Evolutionary conservation across 2,797 vertebrate genomes (phyloP).

Genomic region (Catamblyrhynchus diadema): DNA sequence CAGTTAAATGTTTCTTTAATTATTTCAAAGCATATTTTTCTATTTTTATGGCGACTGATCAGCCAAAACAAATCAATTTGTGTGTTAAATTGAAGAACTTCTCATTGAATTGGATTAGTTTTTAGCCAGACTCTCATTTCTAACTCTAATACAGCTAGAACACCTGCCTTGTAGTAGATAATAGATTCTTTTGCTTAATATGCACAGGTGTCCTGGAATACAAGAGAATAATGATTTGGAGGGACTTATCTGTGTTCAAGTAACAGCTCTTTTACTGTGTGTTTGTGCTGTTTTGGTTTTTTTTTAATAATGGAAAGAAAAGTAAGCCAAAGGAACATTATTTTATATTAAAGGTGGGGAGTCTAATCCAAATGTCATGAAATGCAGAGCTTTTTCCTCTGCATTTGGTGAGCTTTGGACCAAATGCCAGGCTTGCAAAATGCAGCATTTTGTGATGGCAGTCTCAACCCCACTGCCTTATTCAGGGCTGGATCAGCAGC

Average conservation of each 20-base stretch:
- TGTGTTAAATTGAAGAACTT: slow-evolving; percentile 24
- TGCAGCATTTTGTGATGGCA: neutral
- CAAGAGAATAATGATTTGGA: neutral
- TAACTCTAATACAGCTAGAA: neutral
- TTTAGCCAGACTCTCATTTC: neutral
- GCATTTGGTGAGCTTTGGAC: neutral
- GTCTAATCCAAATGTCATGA: neutral
- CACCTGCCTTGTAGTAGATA: neutral
- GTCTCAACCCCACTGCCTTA: accelerated
- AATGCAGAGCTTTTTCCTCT: neutral
- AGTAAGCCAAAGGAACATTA: neutral
- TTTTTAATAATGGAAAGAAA: neutral
- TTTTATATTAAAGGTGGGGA: neutral
- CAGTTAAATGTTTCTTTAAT: neutral
- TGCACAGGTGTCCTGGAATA: neutral
- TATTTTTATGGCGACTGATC: slow-evolving; percentile 32
- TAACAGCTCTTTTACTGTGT: neutral
- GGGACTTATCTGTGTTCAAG: neutral
- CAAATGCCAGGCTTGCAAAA: neutral
- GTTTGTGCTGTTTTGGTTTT: neutral
- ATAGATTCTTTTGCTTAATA: neutral
- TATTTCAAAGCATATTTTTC: neutral
- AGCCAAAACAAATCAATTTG: slow-evolving; percentile 19
- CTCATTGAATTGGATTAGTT: neutral
- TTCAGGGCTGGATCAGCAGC: neutral